Percentiles rank a stretch among this genome's conserved stretches.
phyloP scores from a whole-genome alignment of 2,797 vertebrate species.

The Cetoscarus ocellatus region DNA sequence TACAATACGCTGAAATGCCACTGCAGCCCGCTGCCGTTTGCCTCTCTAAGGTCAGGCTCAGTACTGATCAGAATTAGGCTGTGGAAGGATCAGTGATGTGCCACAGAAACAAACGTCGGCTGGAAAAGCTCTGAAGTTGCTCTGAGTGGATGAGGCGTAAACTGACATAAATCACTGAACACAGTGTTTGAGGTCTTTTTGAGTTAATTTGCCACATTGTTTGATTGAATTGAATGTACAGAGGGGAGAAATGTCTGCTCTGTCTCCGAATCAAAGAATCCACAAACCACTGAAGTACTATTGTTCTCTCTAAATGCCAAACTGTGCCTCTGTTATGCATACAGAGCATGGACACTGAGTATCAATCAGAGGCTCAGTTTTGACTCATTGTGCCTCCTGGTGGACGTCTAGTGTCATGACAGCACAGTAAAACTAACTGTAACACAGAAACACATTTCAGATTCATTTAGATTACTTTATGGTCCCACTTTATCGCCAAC shows the following conservation, averaged over 20 bases:
- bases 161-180: conserved; percentile 38
- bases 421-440: conserved; percentile 10
- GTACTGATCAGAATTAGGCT: conserved; percentile 46
- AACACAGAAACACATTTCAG: neutral
- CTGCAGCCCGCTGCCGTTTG: conserved; percentile 45
- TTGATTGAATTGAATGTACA: neutral
- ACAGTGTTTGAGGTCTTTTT: conserved; percentile 3
- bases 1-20: conserved; percentile 27
- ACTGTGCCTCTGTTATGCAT: conserved; percentile 27
- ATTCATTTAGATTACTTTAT: neutral
- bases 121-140: conserved; percentile 16
- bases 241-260: conserved; percentile 32
- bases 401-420: conserved; percentile 62
- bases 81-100: conserved; percentile 34
- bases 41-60: conserved; percentile 39
- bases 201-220: conserved; percentile 27
- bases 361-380: conserved; percentile 16
- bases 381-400: conserved; percentile 71
- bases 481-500: neutral
- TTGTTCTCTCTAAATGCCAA: conserved; percentile 41
- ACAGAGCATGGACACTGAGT: conserved; percentile 11
- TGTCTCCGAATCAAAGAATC: conserved; percentile 32
- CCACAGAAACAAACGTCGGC: conserved; percentile 3
- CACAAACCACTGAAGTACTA: conserved; percentile 4
- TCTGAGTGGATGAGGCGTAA: conserved; percentile 36